phyloP scores from a whole-genome alignment of 1,140 invertebrate species.

The Lepidostoma basale region DNA sequence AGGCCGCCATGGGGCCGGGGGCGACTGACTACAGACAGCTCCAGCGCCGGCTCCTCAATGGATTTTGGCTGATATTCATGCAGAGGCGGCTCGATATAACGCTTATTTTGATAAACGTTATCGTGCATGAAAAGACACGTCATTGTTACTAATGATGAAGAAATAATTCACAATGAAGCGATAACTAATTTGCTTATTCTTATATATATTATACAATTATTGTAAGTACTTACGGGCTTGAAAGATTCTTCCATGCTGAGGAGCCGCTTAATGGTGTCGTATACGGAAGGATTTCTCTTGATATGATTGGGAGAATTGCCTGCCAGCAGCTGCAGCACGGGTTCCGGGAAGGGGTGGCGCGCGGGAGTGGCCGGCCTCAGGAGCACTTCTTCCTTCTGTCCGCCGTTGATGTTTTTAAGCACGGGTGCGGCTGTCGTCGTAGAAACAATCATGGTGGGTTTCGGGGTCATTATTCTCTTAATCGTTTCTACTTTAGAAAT shows the following conservation, averaged over 20 bases:
- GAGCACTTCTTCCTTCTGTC: slow-evolving; percentile 68
- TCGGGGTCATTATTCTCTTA: slow-evolving; percentile 16
- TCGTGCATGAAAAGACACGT: too few species aligned
- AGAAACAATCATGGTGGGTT: slow-evolving; percentile 13
- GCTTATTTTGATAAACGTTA: too few species aligned
- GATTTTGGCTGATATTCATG: too few species aligned
- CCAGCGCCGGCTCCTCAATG: slow-evolving; percentile 3
- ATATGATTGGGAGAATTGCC: slow-evolving; percentile 50
- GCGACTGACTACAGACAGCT: background rate
- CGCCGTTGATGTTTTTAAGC: slow-evolving; percentile 46
- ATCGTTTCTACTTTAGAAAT: slow-evolving; percentile 23
- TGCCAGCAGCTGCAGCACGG: slow-evolving; percentile 55
- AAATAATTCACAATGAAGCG: background rate
- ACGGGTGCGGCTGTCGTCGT: slow-evolving; percentile 39
- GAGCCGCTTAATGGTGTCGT: slow-evolving; percentile 63
- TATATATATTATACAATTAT: too few species aligned
- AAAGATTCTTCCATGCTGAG: slow-evolving; percentile 59
- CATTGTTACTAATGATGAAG: too few species aligned
- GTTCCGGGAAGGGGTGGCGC: slow-evolving; percentile 56
- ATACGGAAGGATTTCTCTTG: slow-evolving; percentile 53
- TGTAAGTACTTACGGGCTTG: slow-evolving; percentile 54
- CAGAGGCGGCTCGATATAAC: too few species aligned
- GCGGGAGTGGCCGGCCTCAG: slow-evolving; percentile 62
- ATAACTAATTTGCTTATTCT: background rate
- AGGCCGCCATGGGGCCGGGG: background rate